Conservation (phyloP, 2,113 vertebrate species). For the Brevimyrus niger region DNA sequence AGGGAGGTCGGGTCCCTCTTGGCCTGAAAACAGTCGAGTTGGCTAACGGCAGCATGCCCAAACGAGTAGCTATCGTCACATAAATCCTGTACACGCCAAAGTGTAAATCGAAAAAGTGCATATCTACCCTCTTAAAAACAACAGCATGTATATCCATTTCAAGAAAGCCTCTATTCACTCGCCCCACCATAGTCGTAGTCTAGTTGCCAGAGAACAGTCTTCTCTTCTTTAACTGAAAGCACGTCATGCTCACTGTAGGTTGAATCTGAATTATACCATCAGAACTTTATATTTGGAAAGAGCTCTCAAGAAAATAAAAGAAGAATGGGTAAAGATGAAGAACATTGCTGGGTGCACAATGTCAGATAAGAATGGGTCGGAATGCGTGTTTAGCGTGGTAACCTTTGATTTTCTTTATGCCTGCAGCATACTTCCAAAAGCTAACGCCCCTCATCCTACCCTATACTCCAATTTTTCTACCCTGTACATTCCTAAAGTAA, state of each 20-base stretch:
- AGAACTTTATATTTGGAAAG: background rate
- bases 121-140: background rate
- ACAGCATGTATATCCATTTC: background rate
- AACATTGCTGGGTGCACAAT: background rate
- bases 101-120: background rate
- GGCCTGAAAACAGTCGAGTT: background rate
- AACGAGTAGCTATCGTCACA: background rate
- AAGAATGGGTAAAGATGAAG: background rate
- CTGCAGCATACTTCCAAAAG: too few species aligned
- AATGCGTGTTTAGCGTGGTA: background rate
- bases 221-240: background rate
- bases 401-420: background rate
- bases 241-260: background rate
- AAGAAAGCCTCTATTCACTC: background rate
- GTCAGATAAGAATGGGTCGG: background rate
- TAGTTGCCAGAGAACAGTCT: background rate
- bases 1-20: background rate
- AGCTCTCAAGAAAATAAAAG: slow-evolving; percentile 10
- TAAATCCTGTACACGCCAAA: slow-evolving; percentile 21
- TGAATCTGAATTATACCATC: background rate
- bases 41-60: slow-evolving; percentile 21
- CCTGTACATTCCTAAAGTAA: background rate
- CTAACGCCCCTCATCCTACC: background rate
- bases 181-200: background rate
- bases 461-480: background rate